A percentile compares a stretch with the other conserved stretches of the same genome.
These are phyloP conservation scores for Clavelina lepadiformis DNA, from an alignment of 23 tunicate genomes.

Conservation along the genomic window DNA sequence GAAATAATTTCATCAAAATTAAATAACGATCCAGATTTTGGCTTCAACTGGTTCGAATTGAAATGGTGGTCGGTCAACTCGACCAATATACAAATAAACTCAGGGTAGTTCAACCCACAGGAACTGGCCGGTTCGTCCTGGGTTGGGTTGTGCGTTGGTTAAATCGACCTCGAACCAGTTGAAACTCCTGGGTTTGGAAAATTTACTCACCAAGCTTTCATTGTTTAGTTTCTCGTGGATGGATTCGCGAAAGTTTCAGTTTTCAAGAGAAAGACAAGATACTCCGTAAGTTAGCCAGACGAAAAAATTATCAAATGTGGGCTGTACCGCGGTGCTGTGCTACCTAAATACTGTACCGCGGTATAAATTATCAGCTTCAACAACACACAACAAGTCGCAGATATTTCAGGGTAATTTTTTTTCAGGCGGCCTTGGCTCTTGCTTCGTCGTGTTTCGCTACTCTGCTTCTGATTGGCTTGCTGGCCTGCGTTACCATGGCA, in stretches of 20 bases:
- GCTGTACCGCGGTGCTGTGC: too few species aligned
- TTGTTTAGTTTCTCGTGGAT: constrained; percentile 23
- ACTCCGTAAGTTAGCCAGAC: constrained; percentile 25
- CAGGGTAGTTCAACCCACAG: too few species aligned
- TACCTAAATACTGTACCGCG: too few species aligned
- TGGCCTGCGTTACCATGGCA: constrained; percentile 56
- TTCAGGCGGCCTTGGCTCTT: constrained; percentile 69
- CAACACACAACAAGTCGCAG: too few species aligned
- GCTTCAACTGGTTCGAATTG: too few species aligned
- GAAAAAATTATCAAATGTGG: too few species aligned
- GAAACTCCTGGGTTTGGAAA: neutral
- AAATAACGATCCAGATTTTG: neutral
- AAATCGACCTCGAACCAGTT: neutral
- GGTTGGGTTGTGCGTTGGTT: too few species aligned
- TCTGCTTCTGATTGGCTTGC: constrained; percentile 28
- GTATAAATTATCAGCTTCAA: too few species aligned
- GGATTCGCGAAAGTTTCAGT: constrained; percentile 23
- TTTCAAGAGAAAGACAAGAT: constrained; percentile 40
- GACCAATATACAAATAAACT: too few species aligned
- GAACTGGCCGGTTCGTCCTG: too few species aligned
- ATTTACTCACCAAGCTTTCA: neutral
- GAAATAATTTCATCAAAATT: neutral
- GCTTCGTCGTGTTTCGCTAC: constrained; percentile 55
- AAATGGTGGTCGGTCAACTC: too few species aligned
- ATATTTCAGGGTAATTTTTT: too few species aligned